These are phyloP conservation scores for Nycticorax nycticorax DNA, from an alignment of 2,113 vertebrate species.

Conservation along the genomic window DNA sequence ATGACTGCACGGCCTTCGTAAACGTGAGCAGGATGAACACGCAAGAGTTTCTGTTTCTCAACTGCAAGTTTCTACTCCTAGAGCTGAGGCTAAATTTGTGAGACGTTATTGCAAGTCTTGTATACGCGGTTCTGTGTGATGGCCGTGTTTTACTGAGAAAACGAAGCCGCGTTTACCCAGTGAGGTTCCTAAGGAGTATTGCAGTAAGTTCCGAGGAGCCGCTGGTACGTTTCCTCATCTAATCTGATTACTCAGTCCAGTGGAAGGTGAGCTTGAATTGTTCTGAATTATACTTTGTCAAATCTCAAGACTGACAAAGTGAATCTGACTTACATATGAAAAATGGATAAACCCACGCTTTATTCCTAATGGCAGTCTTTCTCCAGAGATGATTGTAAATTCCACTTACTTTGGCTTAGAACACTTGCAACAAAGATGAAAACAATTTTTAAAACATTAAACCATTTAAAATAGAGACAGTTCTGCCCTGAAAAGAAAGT, in stretches of 20 bases:
- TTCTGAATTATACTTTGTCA: constrained; percentile 52
- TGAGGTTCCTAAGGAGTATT: not conserved
- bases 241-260: constrained; percentile 36
- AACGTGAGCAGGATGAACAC: not conserved
- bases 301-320: constrained; percentile 43
- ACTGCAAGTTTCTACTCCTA: not conserved
- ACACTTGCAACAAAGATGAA: not conserved
- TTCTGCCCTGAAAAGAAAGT: not conserved
- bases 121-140: not conserved
- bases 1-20: not conserved
- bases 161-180: not conserved
- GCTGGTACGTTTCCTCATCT: not conserved
- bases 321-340: constrained; percentile 59
- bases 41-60: not conserved
- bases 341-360: constrained; percentile 36
- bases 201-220: not conserved
- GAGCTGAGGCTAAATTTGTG: not conserved
- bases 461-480: not conserved
- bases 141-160: not conserved
- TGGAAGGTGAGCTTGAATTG: constrained; percentile 41
- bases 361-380: constrained; percentile 49
- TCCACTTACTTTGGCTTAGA: constrained; percentile 11
- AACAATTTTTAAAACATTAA: not conserved
- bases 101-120: not conserved
- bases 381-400: not conserved